These are phyloP conservation scores for Seira musarum DNA, from an alignment of 2,888 invertebrate species.

Conservation along the genomic window DNA sequence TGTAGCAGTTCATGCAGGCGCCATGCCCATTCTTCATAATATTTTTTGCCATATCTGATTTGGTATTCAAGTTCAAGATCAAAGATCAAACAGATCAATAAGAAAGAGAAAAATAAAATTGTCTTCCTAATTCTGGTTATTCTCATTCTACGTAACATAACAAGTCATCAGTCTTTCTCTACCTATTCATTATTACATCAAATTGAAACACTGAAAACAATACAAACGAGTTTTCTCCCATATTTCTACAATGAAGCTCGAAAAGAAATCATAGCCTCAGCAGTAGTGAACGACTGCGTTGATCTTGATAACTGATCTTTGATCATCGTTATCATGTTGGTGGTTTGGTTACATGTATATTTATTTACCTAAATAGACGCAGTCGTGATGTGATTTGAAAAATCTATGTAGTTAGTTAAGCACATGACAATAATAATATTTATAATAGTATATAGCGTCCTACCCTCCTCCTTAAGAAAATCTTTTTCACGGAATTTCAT, in stretches of 20 bases:
- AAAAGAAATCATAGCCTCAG: not conserved
- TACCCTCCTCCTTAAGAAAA: too few species aligned
- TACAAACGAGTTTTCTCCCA: not conserved
- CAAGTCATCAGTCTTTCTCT: slow-evolving; percentile 2
- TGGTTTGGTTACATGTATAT: too few species aligned
- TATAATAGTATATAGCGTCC: too few species aligned
- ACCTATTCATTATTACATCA: not conserved
- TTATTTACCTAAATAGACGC: too few species aligned
- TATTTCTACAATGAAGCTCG: not conserved
- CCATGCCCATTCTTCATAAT: not conserved
- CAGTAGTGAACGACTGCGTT: not conserved
- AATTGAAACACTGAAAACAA: not conserved
- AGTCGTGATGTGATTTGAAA: too few species aligned
- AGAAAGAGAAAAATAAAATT: not conserved
- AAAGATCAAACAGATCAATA: slow-evolving; percentile 22
- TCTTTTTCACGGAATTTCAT: too few species aligned
- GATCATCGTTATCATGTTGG: not conserved
- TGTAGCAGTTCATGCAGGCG: too few species aligned
- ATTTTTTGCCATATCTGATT: not conserved
- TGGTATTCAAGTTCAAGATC: slow-evolving; percentile 26
- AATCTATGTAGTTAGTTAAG: too few species aligned
- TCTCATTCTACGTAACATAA: not conserved
- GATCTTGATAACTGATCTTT: not conserved
- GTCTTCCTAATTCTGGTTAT: not conserved
- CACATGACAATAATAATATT: too few species aligned